These are phyloP conservation scores for Chiridota heheva DNA, from an alignment of 35 echinoderm and acorn worm species.

Conservation along the genomic window DNA sequence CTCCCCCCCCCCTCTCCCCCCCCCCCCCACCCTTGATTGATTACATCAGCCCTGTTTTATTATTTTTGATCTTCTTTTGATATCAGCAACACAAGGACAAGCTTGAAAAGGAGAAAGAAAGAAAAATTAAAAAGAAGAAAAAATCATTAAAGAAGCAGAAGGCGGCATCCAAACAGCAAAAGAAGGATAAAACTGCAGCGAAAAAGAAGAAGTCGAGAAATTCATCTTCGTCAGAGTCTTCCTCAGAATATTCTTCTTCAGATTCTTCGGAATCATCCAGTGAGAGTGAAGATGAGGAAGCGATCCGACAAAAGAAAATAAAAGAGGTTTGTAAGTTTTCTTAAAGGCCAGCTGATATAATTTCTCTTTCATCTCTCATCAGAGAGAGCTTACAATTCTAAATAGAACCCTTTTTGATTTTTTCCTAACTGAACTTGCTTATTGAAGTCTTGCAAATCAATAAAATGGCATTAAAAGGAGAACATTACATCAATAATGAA, in stretches of 20 bases:
- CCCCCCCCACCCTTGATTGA: too few species aligned
- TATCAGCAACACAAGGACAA: slow-evolving; percentile 85
- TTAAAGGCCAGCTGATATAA: too few species aligned
- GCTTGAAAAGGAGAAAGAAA: slow-evolving; percentile 49
- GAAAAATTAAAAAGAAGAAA: slow-evolving; percentile 64
- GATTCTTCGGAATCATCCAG: slow-evolving; percentile 25
- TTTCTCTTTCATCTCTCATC: too few species aligned
- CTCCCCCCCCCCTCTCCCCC: too few species aligned
- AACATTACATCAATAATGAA: too few species aligned
- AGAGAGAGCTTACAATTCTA: not conserved
- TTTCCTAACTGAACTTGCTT: too few species aligned
- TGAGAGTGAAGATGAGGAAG: slow-evolving; percentile 69
- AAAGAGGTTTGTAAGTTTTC: slow-evolving; percentile 52
- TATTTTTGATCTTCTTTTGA: not conserved
- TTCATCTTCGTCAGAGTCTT: slow-evolving; percentile 14
- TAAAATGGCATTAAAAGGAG: too few species aligned
- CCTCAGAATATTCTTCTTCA: not conserved
- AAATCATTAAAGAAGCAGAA: slow-evolving; percentile 72
- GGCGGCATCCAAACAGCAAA: slow-evolving; percentile 4
- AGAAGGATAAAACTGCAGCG: slow-evolving; percentile 40
- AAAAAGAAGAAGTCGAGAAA: slow-evolving; percentile 65
- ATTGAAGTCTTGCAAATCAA: too few species aligned
- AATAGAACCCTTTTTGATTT: not conserved
- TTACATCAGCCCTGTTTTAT: too few species aligned
- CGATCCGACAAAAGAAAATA: slow-evolving; percentile 58